Evolutionary conservation across 2,113 vertebrate genomes (phyloP).

Genomic region (Beaufortia kweichowensis): DNA sequence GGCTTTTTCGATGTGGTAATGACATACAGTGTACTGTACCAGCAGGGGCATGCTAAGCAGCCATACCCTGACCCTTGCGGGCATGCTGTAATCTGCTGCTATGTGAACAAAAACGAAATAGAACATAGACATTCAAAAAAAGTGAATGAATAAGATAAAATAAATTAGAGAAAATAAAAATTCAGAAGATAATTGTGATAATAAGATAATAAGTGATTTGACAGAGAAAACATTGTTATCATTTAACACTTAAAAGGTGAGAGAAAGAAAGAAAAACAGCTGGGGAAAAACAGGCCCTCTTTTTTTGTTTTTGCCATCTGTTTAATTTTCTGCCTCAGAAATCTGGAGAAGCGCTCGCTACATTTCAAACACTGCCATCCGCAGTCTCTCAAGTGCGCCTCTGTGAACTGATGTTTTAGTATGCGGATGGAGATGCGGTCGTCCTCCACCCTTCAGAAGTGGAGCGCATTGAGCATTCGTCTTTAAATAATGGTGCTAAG

Average conservation of each 20-base stretch:
- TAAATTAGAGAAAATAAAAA: neutral
- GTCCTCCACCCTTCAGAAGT: conserved; percentile 22
- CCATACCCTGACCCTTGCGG: no score
- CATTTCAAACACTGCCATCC: conserved; percentile 11
- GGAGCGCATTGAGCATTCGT: conserved; percentile 28
- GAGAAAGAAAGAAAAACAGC: conserved; percentile 20
- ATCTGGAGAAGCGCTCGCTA: neutral
- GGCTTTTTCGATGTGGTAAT: no score
- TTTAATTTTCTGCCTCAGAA: conserved; percentile 42
- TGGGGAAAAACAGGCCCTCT: conserved; percentile 8
- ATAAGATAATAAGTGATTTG: no score
- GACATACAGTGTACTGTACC: no score
- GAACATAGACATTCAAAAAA: neutral
- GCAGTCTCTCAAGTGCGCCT: conserved; percentile 17
- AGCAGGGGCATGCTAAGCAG: no score
- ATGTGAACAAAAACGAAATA: neutral
- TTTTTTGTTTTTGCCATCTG: conserved; percentile 28
- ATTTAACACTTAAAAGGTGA: neutral
- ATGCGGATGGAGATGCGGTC: conserved; percentile 26
- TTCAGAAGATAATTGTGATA: neutral
- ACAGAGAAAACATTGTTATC: conserved; percentile 7
- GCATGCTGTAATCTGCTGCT: neutral
- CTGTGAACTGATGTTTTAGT: conserved; percentile 40
- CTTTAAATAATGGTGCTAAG: conserved; percentile 42
- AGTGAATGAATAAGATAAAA: neutral